Conservation (phyloP, 2,888 invertebrate genomes). For the Agrochola lychnidis region DNA sequence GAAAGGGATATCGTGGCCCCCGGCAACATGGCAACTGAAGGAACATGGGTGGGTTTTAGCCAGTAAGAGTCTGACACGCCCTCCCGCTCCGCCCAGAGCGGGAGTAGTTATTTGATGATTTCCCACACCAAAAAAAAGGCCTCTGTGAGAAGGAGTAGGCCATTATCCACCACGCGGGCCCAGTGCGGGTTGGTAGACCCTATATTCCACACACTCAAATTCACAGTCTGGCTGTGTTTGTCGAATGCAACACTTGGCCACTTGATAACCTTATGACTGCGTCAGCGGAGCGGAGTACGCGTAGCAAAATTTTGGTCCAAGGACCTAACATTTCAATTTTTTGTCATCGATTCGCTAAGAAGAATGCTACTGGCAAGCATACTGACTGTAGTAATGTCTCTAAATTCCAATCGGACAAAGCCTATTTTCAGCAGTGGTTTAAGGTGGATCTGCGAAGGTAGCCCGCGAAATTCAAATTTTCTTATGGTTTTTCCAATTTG, state of each 20-base stretch:
- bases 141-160: no score
- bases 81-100: no score
- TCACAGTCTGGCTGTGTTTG: background rate
- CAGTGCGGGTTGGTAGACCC: no score
- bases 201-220: background rate
- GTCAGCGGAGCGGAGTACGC: background rate
- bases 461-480: no score
- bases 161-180: no score
- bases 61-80: no score
- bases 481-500: no score
- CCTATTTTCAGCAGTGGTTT: constrained; percentile 28
- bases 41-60: no score
- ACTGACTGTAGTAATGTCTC: background rate
- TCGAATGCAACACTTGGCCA: background rate
- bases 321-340: background rate
- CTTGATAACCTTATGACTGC: background rate
- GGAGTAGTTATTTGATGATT: no score
- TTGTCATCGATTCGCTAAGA: background rate
- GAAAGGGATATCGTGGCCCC: no score
- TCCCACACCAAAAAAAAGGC: no score
- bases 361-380: background rate
- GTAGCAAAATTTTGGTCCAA: background rate
- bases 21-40: no score
- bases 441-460: background rate
- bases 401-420: background rate